Evolutionary conservation across 2,888 invertebrate species (phyloP), one percentile per base, ranked within the genome.

Genomic region (Dasypogon diadema): DNA sequence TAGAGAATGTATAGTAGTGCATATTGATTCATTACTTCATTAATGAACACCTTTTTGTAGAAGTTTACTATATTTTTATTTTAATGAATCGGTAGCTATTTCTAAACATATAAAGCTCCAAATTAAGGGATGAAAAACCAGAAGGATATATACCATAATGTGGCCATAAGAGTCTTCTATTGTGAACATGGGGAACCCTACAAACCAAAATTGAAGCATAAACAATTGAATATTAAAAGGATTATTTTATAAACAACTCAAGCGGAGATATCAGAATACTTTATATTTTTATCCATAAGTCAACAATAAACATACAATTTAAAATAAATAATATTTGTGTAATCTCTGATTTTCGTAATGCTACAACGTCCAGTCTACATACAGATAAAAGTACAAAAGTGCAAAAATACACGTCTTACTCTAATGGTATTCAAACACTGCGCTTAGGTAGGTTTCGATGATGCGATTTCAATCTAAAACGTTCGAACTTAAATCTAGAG

Each of bases 291-390:
- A 42, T 12, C n/a, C n/a, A 12, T 42, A 42, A 42, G 18, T 37
- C 60, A 60, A 60, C 60, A 60, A 34, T 42, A 60, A 37, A 60
- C 60, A 42, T 18, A 34, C 18, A 60, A 58, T 42, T 24, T 60
- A 60, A 60, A 60, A 60, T 60, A 60, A 60, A 60, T 60, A 60
- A 21, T 60, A 6, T 26, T 60, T 60, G 60, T 60, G 60, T 60
- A 26, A 60, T 60, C 18, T 2, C 37, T 34, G 34, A 60, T 37
- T 37, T 60, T 60, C 37, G 21, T 37, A 18, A 34, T 60, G 16
- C 37, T 60, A 60, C 37, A 18, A 34, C 14, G 21, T 18, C 37
- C 34, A 37, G 5, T 37, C n/a, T 60, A 60, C 60, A 60, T 60
- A 60, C 34, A 60, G 30, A 18, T 37, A 60, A 60, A 60, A 60